Base-by-base conservation (phyloP, 2,797 vertebrate species). In the Heliangelus exortis region DNA sequence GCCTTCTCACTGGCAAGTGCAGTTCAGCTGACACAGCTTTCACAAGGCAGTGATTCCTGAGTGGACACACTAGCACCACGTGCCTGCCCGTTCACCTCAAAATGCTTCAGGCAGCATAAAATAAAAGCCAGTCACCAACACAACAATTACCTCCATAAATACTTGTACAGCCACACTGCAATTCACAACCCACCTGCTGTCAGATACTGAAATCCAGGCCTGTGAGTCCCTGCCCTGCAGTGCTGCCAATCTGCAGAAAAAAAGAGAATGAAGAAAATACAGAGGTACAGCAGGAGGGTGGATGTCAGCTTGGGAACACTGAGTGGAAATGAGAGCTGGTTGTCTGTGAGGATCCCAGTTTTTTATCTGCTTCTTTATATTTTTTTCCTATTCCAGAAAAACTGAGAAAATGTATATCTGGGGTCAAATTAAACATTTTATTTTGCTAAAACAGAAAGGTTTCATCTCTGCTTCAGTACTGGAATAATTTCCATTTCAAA, bases 401-500 rank as follows among this genome's bases (percentile, higher is more conserved):
- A 71, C 33, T 18, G 8, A 7, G 43, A 6, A 53, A 11, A 43
- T 51, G 22, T 7, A 4, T 50, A 47, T 66, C 62, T 62, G 25
- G 41, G 84, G 50, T 91, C 53, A 87, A 93, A 74, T 3, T 31
- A 71, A 87, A 89, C 14, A 43, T 78, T 87, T 94, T 41, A 12
- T 83, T 90, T 89, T 74, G 50, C 79, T 89, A 34, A 89, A 91
- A 61, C 0, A 2, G 62, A 68, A 75, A 66, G 41, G 77, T 68
- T 83, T 92, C 6, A 48, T 80, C 31, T 79, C 53, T 48, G 19
- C 36, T 41, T 54, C 61, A 54, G 72, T 36, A 43, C 91, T 80
- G 74, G 48, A 76, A 71, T 36, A 21, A 95, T 94, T 90, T 92
- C 87, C 75, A 92, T 81, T 93, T 93, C 91, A 85, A 86, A 95